Percentiles rank a stretch among this genome's conserved stretches.
Conservation (phyloP, 2,113 vertebrate genomes). For the Gobio gobio region DNA sequence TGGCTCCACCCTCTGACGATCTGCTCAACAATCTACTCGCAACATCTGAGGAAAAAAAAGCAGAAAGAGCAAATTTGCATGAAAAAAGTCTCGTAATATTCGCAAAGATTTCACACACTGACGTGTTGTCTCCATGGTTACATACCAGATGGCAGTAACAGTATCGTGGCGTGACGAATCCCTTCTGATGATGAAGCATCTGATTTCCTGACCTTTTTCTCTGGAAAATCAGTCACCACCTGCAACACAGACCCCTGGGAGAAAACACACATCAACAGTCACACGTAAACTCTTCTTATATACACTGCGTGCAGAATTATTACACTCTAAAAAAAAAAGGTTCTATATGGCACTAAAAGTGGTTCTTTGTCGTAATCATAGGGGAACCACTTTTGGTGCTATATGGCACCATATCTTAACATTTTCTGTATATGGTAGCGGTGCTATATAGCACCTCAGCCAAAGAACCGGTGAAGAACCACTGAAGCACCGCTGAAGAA, state of each 20-base stretch:
- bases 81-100: not conserved
- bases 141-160: conserved; percentile 91
- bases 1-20: conserved; percentile 81
- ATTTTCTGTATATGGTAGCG: too few relatives aligned
- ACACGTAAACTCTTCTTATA: not conserved
- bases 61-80: not conserved
- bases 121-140: conserved; percentile 39
- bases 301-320: too few relatives aligned
- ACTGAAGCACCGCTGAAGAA: too few relatives aligned
- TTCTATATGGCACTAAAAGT: too few relatives aligned
- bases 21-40: conserved; percentile 73
- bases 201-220: conserved; percentile 87
- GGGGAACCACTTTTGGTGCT: too few relatives aligned
- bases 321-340: too few relatives aligned
- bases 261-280: conserved; percentile 58
- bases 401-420: too few relatives aligned
- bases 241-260: conserved; percentile 80
- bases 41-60: conserved; percentile 78
- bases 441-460: too few relatives aligned
- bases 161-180: conserved; percentile 82
- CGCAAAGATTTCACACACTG: not conserved
- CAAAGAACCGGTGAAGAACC: too few relatives aligned
- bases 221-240: conserved; percentile 83
- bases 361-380: too few relatives aligned
- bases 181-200: conserved; percentile 74